Conservation (phyloP, 2,797 vertebrate genomes). For the Borostomias antarcticus region DNA sequence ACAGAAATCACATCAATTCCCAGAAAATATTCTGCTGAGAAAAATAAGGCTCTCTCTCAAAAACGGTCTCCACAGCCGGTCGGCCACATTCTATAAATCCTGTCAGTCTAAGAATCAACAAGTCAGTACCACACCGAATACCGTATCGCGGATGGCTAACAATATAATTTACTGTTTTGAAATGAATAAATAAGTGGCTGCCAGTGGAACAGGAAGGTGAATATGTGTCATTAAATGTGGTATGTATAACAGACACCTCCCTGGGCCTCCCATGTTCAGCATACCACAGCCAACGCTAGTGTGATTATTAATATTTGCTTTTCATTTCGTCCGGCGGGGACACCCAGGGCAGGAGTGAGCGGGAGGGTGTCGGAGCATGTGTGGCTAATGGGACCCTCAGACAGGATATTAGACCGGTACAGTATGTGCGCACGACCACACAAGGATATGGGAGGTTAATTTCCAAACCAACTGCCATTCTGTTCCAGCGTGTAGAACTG, state of each 20-base stretch:
- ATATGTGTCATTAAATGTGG: slow-evolving; percentile 64
- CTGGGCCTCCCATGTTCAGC: slow-evolving; percentile 67
- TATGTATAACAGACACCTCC: slow-evolving; percentile 66
- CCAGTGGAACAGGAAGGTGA: slow-evolving; percentile 44
- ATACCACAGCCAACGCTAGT: slow-evolving; percentile 70
- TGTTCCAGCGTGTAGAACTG: background rate
- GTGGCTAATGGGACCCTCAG: slow-evolving; percentile 56
- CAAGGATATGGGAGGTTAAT: slow-evolving; percentile 35
- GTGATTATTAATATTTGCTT: slow-evolving; percentile 85
- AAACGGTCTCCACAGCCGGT: too few species aligned
- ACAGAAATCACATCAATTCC: slow-evolving; percentile 55
- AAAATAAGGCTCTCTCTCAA: too few species aligned
- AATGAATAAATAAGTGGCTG: slow-evolving; percentile 22
- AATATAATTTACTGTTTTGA: slow-evolving; percentile 22
- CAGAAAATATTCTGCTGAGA: slow-evolving; percentile 34
- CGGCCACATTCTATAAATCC: too few species aligned
- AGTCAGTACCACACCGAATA: background rate
- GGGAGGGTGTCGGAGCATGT: slow-evolving; percentile 37
- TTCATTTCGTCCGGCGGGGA: slow-evolving; percentile 76
- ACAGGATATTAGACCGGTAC: slow-evolving; percentile 70
- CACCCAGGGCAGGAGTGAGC: slow-evolving; percentile 55
- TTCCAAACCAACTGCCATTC: slow-evolving; percentile 32
- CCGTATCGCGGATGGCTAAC: background rate
- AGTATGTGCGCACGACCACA: slow-evolving; percentile 32
- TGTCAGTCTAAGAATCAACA: slow-evolving; percentile 4